A percentile compares a stretch with the other conserved stretches of the same genome.
These are phyloP conservation scores for Boulengeromyrus knoepffleri DNA, from an alignment of 2,113 vertebrate species.

Conservation along the genomic window DNA sequence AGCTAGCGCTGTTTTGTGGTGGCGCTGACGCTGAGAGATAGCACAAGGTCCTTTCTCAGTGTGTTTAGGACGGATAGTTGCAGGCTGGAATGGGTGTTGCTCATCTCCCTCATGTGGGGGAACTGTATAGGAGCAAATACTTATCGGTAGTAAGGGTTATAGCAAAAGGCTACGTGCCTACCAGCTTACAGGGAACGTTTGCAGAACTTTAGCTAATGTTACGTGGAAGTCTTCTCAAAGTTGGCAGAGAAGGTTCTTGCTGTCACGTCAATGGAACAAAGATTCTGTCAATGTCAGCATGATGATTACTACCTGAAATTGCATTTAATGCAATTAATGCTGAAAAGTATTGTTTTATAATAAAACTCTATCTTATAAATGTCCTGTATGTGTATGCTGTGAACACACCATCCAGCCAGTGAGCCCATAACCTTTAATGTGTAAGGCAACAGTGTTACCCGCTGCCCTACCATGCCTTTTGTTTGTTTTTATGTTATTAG, in stretches of 20 bases:
- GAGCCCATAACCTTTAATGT: not conserved
- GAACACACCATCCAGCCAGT: not conserved
- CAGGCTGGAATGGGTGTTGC: constrained; percentile 25
- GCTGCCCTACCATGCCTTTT: not conserved
- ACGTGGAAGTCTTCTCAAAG: not conserved
- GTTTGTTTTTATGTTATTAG: not conserved
- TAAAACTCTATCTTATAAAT: not conserved
- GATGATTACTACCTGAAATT: not conserved
- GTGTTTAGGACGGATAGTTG: constrained; percentile 39
- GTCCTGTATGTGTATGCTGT: not conserved
- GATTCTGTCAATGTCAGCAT: not conserved
- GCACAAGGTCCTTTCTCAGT: constrained; percentile 37
- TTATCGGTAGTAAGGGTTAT: not conserved
- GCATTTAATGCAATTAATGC: not conserved
- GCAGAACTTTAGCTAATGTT: not conserved
- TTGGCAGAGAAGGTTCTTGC: not conserved
- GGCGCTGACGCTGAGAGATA: constrained; percentile 5
- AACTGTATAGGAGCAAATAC: not conserved
- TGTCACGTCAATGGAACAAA: not conserved
- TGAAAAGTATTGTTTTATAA: not conserved
- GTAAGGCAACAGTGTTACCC: not conserved
- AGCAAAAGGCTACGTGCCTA: not conserved
- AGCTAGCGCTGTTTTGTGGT: constrained; percentile 18
- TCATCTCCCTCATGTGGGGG: not conserved
- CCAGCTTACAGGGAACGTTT: not conserved